phyloP scores from a whole-genome alignment of 2,113 vertebrate genomes.

The Leuciscus idus region DNA sequence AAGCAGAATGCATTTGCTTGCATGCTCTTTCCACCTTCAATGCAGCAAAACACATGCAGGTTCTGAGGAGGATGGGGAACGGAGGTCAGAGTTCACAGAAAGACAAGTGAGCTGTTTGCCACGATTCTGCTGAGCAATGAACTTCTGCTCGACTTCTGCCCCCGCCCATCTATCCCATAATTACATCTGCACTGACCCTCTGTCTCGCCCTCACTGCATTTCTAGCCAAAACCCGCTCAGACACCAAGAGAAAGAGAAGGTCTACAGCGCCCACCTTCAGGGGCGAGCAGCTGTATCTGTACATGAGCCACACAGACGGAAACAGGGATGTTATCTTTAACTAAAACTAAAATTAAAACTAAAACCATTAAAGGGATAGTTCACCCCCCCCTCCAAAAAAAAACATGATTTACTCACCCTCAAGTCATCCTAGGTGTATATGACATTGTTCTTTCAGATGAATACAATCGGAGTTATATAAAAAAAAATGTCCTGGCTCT shows the following conservation, averaged over 20 bases:
- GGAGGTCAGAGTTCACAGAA: slow-evolving; percentile 68
- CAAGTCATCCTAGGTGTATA: too few relatives aligned
- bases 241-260: neutral
- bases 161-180: slow-evolving; percentile 64
- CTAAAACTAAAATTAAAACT: neutral
- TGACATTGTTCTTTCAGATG: too few relatives aligned
- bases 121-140: slow-evolving; percentile 67
- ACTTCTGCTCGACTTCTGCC: slow-evolving; percentile 59
- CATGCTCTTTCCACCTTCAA: neutral
- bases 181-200: slow-evolving; percentile 55
- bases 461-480: too few relatives aligned
- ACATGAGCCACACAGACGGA: neutral
- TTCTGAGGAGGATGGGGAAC: slow-evolving; percentile 45
- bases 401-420: too few relatives aligned
- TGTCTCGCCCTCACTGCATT: slow-evolving; percentile 33
- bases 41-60: neutral
- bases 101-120: slow-evolving; percentile 66
- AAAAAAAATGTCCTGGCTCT: too few relatives aligned
- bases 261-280: neutral
- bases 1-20: slow-evolving; percentile 37
- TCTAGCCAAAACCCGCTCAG: slow-evolving; percentile 23
- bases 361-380: too few relatives aligned
- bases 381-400: too few relatives aligned
- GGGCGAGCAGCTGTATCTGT: neutral
- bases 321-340: neutral